Base-by-base conservation (phyloP, 2,797 vertebrate genomes). In the Mormyrus proboscirostris region DNA sequence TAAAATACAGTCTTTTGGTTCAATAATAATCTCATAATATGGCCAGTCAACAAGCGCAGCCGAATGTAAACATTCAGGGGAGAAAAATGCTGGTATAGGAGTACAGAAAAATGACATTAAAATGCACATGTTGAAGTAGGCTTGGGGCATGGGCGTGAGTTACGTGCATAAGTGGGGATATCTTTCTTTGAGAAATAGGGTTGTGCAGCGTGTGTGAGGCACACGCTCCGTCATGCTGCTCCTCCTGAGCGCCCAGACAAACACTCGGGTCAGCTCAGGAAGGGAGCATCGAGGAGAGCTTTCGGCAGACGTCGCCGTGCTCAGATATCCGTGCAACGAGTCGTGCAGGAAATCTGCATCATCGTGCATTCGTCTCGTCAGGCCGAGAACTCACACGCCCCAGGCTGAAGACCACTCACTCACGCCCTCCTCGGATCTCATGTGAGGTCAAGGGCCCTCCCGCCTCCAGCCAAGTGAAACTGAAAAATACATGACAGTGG, bases 1-100 rank as follows among this genome's bases (percentile, higher is more conserved):
- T 79, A 79, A 79, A 44, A 41, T 29, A 76, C 73, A 79, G 73
- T 44, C 73, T 44, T 79, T 79, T 79, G 73, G 73, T 79, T 79
- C 19, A 44, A 79, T 79, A 79, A 79, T 79, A 44, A 79, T 79
- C 73, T 44, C 73, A 44, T 79, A 79, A 79, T 44, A 79, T 79
- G n/a, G 38, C 16, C 73, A 79, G 73, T 44, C 73, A 79, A 79
- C 73, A 79, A 79, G 38, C 14, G 38, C 73, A 79, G 38, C 5
- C 0, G 73, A 79, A 79, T 79, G 19, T n/a, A 79, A 41, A 79
- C 33, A 79, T 79, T 79, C 73, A 79, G 29, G 2, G 73, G 33
- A 44, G 16, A 79, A 44, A 44, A 79, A 41, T 44, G 7, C 33
- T 41, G 2, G 38, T 44, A 19, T 79, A 41, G 12, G 38, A 44